Evolutionary conservation across 2,113 vertebrate genomes (phyloP).

Genomic region (Cettia cetti): DNA sequence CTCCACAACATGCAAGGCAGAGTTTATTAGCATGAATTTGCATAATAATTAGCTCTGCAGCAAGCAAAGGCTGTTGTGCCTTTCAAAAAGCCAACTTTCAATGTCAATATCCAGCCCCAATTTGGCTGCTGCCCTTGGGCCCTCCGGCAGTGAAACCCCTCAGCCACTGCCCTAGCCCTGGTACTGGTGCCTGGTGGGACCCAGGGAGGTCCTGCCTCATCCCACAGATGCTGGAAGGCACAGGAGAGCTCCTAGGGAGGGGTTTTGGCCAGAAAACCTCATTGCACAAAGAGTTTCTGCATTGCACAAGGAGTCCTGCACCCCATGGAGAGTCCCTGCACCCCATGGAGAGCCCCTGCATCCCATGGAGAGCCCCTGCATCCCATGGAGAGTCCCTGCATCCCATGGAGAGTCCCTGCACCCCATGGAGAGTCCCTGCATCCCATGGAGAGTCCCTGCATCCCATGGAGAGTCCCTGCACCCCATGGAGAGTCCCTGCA

Average conservation of each 20-base stretch:
- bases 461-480: no score
- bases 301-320: background rate
- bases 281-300: background rate
- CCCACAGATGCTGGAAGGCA: background rate
- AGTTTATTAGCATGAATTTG: slow-evolving; percentile 83
- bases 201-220: background rate
- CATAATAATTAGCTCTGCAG: slow-evolving; percentile 81
- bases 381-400: no score
- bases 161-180: background rate
- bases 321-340: no score
- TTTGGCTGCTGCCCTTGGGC: slow-evolving; percentile 5
- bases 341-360: no score
- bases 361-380: no score
- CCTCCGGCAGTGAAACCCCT: background rate
- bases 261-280: background rate
- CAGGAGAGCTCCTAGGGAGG: background rate
- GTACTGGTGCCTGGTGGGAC: rapidly evolving
- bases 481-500: no score
- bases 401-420: no score
- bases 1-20: slow-evolving; percentile 77
- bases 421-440: no score
- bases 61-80: slow-evolving; percentile 69
- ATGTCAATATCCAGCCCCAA: slow-evolving; percentile 68
- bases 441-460: no score
- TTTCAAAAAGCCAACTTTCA: slow-evolving; percentile 78